Conservation (phyloP, 2,113 vertebrate genomes). For the Pachycephala philippinensis region DNA sequence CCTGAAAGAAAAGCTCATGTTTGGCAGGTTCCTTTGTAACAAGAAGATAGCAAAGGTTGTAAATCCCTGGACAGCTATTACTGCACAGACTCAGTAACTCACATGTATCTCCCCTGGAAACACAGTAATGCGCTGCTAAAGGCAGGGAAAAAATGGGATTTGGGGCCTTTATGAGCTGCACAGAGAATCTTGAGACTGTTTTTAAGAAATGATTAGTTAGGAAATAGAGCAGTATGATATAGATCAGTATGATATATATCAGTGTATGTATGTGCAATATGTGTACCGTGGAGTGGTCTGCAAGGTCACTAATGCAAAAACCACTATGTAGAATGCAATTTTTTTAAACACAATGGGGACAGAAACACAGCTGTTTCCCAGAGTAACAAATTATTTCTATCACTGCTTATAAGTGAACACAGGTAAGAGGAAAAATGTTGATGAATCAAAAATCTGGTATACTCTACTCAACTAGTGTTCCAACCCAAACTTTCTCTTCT, state of each 20-base stretch:
- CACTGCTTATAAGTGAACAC: not conserved
- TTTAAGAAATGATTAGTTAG: not conserved
- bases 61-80: slow-evolving; percentile 2
- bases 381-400: not conserved
- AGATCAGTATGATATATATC: not conserved
- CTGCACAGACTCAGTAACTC: not conserved
- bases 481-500: not conserved
- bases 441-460: not conserved
- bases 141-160: not conserved
- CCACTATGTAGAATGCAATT: not conserved
- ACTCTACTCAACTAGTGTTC: not conserved
- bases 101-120: not conserved
- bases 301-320: not conserved
- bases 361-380: not conserved
- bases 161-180: not conserved
- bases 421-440: not conserved
- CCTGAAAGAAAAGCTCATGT: not conserved
- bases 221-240: not conserved
- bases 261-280: not conserved
- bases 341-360: not conserved
- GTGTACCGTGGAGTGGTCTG: not conserved
- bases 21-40: slow-evolving; percentile 2
- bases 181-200: not conserved
- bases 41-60: slow-evolving; percentile 5
- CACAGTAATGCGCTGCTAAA: not conserved